Evolutionary conservation across 2,797 vertebrate genomes (phyloP).

Genomic region (Adelosebastes latens): DNA sequence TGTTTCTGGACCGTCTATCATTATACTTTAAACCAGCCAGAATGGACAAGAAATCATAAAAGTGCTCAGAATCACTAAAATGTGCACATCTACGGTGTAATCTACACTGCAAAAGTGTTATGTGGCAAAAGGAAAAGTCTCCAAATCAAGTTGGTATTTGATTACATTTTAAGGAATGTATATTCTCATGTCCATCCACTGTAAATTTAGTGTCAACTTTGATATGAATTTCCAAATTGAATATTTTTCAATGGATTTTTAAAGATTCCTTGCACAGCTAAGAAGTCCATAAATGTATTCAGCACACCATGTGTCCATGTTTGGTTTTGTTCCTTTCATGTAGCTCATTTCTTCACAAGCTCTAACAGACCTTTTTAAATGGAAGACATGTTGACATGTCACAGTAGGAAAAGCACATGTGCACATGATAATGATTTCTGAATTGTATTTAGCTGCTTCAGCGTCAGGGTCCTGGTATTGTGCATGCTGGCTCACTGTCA

Average conservation of each 20-base stretch:
- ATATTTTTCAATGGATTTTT: background rate
- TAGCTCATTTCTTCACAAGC: background rate
- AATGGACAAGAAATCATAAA: too few species aligned
- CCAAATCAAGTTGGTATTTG: background rate
- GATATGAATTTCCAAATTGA: background rate
- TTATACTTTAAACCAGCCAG: too few species aligned
- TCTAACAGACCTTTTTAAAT: background rate
- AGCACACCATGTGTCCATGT: background rate
- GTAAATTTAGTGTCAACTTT: background rate
- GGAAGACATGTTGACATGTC: background rate
- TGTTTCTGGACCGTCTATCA: background rate
- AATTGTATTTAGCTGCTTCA: background rate
- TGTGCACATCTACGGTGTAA: background rate
- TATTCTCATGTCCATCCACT: background rate
- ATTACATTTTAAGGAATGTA: background rate
- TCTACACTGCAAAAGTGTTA: background rate
- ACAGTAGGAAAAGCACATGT: background rate
- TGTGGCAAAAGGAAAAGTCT: background rate
- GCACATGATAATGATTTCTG: background rate
- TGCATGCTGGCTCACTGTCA: background rate
- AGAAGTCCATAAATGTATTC: background rate
- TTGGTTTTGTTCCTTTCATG: background rate
- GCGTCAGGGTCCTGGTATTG: background rate
- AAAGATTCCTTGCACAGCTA: background rate
- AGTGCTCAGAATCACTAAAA: too few species aligned